phyloP scores from a whole-genome alignment of 2,888 invertebrate species.

The Ptilodon capucinus region DNA sequence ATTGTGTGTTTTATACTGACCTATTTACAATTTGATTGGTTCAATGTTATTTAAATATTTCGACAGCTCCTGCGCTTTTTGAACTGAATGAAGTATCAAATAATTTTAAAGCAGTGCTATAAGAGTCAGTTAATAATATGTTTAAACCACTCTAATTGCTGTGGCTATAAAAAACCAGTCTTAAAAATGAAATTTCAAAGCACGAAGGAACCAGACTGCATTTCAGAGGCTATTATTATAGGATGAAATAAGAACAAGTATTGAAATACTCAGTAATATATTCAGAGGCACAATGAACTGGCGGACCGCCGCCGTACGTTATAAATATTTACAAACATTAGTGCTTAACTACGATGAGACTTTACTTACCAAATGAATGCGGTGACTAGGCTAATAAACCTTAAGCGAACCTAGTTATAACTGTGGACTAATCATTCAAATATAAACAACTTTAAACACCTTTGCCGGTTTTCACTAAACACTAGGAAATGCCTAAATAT shows the following conservation, averaged over 20 bases:
- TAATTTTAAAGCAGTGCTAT: no score
- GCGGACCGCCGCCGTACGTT: constrained; percentile 48
- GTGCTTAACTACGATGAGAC: constrained; percentile 36
- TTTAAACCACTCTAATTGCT: no score
- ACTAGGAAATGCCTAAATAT: no score
- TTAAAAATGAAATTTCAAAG: background rate
- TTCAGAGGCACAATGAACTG: constrained; percentile 79
- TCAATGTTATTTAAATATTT: no score
- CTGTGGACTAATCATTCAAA: constrained; percentile 20
- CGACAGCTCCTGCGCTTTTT: no score
- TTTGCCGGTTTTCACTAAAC: no score
- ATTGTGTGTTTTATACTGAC: no score
- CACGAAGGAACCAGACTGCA: no score
- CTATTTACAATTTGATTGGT: no score
- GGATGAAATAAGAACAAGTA: constrained; percentile 11
- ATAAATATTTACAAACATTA: constrained; percentile 41
- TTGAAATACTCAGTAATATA: constrained; percentile 60
- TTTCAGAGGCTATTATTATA: no score
- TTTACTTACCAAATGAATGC: constrained; percentile 43
- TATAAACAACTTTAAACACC: background rate
- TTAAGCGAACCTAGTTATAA: constrained; percentile 18
- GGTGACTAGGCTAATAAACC: constrained; percentile 58
- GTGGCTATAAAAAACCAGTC: background rate
- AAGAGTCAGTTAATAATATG: no score
- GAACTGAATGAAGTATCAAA: no score